Base-by-base conservation (phyloP, 2,113 vertebrate species). In the Sporophila hypoxantha region DNA sequence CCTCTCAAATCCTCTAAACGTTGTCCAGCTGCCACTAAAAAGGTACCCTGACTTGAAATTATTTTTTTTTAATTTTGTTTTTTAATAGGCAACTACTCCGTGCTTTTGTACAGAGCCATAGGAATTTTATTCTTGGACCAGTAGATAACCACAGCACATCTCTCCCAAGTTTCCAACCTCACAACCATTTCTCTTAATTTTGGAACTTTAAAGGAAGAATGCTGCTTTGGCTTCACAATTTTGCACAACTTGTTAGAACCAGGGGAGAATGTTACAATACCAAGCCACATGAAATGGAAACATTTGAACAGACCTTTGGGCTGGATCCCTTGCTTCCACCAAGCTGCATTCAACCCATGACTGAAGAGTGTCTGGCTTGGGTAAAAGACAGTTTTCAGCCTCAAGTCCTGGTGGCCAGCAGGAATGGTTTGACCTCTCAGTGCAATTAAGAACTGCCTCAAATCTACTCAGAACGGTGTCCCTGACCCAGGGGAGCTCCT, bases 121-220 rank as follows among this genome's bases (percentile, higher is more conserved):
- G 97, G 96, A 97, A 97, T 97, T 97, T 97, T 94, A 90, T 96
- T 96, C 96, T 97, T 97, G 97, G 96, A 96, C 82, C 68, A 86
- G 91, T 6, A 96, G 93, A 96, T 94, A 96, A 97, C 96, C 93
- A 95, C 92, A 96, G 92, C 78, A 94, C 92, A 95, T 95, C 37
- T 94, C 91, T 97, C 96, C 97, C 97, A 97, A 97, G 94, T 97
- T 97, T 97, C 97, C 97, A 97, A 96, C 89, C 88, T 93, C 96
- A 96, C 85, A 97, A 93, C 95, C 95, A 94, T 95, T 97, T 96
- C 89, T 97, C 95, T 97, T 97, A 93, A 96, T 96, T 97, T 96
- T 91, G 91, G 96, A 93, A 95, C 95, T 96, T 97, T 97, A 95
- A 97, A 97, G 95, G 86, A 96, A 95, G 93, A 97, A 97, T 97